phyloP scores from a whole-genome alignment of 1,140 invertebrate genomes.

The Bombyx mandarina region DNA sequence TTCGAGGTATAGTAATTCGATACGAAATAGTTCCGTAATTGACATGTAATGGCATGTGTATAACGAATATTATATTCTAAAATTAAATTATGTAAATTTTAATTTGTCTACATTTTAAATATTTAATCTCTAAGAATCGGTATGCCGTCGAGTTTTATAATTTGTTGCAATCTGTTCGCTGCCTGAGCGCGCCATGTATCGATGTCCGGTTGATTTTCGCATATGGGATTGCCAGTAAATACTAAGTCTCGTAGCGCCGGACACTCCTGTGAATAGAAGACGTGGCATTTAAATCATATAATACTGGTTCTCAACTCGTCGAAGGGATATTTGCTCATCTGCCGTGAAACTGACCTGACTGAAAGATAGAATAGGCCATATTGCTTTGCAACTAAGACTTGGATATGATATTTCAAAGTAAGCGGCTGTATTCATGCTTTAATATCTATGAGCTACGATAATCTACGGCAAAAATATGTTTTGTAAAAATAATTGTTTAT shows the following conservation, averaged over 20 bases:
- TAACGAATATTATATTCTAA: neutral
- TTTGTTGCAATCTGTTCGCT: conserved; percentile 78
- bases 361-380: no score
- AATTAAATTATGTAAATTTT: neutral
- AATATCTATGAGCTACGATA: no score
- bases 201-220: conserved; percentile 79
- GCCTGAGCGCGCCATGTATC: conserved; percentile 81
- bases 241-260: conserved; percentile 77
- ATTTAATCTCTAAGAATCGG: conserved; percentile 71
- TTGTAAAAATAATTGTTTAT: no score
- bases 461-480: no score
- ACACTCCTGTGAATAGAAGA: conserved; percentile 38
- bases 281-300: no score
- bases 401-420: no score
- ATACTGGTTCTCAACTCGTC: no score
- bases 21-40: conserved; percentile 6
- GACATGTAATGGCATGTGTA: neutral
- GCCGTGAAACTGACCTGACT: no score
- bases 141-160: conserved; percentile 90
- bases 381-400: no score
- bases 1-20: neutral
- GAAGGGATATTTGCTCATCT: no score
- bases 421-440: no score
- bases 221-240: conserved; percentile 86
- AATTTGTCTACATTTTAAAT: neutral